Evolutionary conservation across 2,888 invertebrate genomes (phyloP), one percentile per base, ranked within the genome.

Genomic region (Allolobophora icterica): DNA sequence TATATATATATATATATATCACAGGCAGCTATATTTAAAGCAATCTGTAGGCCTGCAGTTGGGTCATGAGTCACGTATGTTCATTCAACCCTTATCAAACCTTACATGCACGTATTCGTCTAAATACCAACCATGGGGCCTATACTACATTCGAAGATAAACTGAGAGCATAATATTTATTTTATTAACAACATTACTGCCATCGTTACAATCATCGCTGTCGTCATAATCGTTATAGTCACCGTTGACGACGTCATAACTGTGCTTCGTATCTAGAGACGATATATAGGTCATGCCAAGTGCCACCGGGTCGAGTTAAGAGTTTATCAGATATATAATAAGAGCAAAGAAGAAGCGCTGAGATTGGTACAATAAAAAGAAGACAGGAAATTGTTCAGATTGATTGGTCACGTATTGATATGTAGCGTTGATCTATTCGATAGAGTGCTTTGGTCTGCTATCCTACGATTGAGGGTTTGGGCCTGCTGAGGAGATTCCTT

Each of bases 41-140:
- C 13, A 17, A 13, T 15, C 13, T 5, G 42, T 42, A 52, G n/a
- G n/a, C n/a, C n/a, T n/a, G n/a, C 21, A 21, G 52, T 21, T 52
- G 52, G 52, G 52, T 52, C 24, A 24, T 15, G 52, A 52, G 45
- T 45, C 52, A 17, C 52, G 24, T 4, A 52, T 52, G 21, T 71
- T 71, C 71, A 71, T 71, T 71, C 11, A 71, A 71, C 71, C 52
- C 71, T n/a, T 71, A n/a, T n/a, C 71, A 71, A 71, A 71, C n/a
- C 71, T 71, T 71, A 30, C 71, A n/a, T n/a, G 71, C 71, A 71
- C 71, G 30, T n/a, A 6, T 71, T 71, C 71, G n/a, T 8, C 11
- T n/a, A 13, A 15, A 15, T 71, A 52, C 8, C 6, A 71, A 2
- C 8, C 71, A 15, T 17, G 11, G n/a, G n/a, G n/a, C n/a, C 30